These are phyloP conservation scores for Brenthis ino DNA, from an alignment of 2,888 invertebrate species.

Conservation along the genomic window DNA sequence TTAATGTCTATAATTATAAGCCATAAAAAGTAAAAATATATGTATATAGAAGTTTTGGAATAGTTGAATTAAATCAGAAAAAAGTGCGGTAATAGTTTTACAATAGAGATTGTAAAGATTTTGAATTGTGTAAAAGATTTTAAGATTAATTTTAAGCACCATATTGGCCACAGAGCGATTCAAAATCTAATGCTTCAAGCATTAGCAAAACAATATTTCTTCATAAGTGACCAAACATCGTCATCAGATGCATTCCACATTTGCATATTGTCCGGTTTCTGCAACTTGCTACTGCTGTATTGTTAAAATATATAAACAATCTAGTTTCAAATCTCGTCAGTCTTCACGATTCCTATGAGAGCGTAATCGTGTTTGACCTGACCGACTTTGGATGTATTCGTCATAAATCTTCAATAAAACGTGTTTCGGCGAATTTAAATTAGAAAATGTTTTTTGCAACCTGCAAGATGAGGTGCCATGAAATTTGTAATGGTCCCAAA, in stretches of 20 bases:
- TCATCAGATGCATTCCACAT: conserved; percentile 23
- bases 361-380: conserved; percentile 62
- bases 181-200: no score
- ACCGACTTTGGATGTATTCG: conserved; percentile 46
- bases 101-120: neutral
- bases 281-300: conserved; percentile 41
- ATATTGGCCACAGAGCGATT: no score
- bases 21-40: neutral
- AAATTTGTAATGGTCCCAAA: conserved; percentile 25
- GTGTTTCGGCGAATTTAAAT: conserved; percentile 33
- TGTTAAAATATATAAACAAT: conserved; percentile 52
- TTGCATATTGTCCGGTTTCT: conserved; percentile 41
- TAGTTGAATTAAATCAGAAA: no score
- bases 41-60: no score
- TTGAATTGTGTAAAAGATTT: neutral
- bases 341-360: conserved; percentile 69
- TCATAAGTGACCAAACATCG: neutral
- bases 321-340: conserved; percentile 61
- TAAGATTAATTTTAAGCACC: no score
- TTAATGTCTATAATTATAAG: neutral
- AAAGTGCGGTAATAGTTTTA: no score
- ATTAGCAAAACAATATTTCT: conserved; percentile 2
- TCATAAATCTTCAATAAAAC: conserved; percentile 31
- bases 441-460: conserved; percentile 35
- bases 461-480: conserved; percentile 20